phyloP scores from a whole-genome alignment of 2,797 vertebrate genomes.

The Hipposideros larvatus region DNA sequence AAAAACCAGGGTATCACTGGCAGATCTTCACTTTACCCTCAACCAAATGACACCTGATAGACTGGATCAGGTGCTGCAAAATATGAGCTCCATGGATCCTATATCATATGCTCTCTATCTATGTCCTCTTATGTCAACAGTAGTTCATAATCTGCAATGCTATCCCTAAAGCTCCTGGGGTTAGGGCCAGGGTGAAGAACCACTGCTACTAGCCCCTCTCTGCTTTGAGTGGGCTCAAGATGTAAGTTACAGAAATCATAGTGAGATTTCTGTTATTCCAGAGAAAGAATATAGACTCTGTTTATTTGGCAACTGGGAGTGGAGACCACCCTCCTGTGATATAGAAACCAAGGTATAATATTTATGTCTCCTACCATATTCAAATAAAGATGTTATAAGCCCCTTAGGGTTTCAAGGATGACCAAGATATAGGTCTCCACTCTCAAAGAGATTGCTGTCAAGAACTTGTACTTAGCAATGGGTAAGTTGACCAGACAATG shows the following conservation, averaged over 20 bases:
- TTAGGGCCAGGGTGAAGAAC: neutral
- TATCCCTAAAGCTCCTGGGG: neutral
- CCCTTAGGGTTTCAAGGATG: neutral
- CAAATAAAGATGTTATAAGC: neutral
- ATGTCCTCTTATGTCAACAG: neutral
- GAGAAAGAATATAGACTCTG: neutral
- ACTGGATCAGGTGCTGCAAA: conserved; percentile 55
- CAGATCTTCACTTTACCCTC: conserved; percentile 27
- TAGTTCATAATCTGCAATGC: neutral
- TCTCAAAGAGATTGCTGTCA: neutral
- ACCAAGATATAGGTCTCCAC: neutral
- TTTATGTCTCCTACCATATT: neutral
- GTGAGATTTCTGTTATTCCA: neutral
- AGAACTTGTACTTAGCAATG: neutral
- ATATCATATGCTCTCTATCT: neutral
- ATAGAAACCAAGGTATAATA: neutral
- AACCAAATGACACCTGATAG: conserved; percentile 61
- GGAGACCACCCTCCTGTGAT: neutral
- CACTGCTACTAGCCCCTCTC: neutral
- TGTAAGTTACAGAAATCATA: neutral
- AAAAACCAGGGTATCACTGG: conserved; percentile 7
- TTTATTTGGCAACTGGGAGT: neutral
- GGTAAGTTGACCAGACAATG: neutral
- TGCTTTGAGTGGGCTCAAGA: neutral
- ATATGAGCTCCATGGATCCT: conserved; percentile 39